Conservation (phyloP, 1,140 invertebrate genomes). For the Bathynomus jamesi region DNA sequence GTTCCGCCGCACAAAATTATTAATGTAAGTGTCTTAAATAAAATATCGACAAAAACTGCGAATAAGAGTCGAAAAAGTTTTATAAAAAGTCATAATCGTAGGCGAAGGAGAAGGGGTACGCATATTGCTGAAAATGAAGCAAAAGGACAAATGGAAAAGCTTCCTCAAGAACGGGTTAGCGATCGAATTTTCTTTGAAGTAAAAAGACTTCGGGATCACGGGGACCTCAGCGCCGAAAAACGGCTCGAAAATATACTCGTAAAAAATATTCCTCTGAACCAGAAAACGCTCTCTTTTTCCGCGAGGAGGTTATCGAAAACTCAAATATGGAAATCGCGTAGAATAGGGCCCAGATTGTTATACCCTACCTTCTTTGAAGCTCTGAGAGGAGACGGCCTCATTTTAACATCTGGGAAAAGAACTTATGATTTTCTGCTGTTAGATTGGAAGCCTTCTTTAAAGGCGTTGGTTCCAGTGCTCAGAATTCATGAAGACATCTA, state of each 20-base stretch:
- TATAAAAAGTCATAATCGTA: no score
- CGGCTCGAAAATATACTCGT: background rate
- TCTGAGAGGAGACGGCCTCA: slow-evolving; percentile 1
- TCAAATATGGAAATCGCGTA: background rate
- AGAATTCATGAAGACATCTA: slow-evolving; percentile 1
- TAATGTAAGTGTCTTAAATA: background rate
- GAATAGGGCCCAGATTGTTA: background rate
- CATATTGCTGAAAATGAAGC: background rate
- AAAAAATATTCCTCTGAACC: background rate
- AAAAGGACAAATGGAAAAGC: background rate
- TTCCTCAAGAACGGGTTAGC: background rate
- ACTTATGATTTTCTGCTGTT: slow-evolving; percentile 11
- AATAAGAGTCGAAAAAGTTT: background rate
- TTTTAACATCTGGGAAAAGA: slow-evolving; percentile 5
- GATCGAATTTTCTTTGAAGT: background rate
- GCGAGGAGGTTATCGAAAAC: background rate
- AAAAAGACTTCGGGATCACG: background rate
- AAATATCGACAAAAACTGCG: background rate
- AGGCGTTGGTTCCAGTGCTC: slow-evolving; percentile 3
- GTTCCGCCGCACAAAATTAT: background rate
- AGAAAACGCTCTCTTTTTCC: background rate
- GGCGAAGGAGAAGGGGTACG: background rate
- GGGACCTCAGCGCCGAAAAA: background rate
- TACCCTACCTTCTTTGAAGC: slow-evolving; percentile 7
- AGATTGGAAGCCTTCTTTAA: slow-evolving; percentile 10